These are phyloP conservation scores for Mamestra configurata DNA, from an alignment of 1,140 invertebrate genomes.

Conservation along the genomic window DNA sequence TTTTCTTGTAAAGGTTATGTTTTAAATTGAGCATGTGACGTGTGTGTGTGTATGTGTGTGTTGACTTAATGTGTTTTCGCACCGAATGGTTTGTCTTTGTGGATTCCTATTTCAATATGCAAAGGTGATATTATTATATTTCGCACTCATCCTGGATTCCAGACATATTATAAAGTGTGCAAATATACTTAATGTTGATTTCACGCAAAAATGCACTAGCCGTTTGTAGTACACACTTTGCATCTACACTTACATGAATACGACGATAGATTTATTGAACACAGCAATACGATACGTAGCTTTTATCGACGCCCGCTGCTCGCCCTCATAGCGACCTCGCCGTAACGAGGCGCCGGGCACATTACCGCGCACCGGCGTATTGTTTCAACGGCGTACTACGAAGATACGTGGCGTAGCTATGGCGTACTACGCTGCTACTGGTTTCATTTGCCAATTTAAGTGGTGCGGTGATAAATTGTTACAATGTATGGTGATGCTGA, in stretches of 20 bases:
- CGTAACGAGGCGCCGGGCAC: constrained; percentile 38
- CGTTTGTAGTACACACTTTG: no score
- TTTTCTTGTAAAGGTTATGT: no score
- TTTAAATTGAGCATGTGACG: no score
- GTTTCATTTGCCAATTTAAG: constrained; percentile 38
- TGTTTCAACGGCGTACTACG: constrained; percentile 39
- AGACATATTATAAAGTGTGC: no score
- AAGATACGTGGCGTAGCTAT: constrained; percentile 29
- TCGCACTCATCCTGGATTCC: no score
- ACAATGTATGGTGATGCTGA: constrained; percentile 5
- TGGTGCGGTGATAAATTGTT: constrained; percentile 29
- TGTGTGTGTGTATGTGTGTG: no score
- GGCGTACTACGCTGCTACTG: constrained; percentile 28
- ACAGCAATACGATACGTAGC: neutral
- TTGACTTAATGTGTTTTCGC: no score
- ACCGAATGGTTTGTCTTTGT: no score
- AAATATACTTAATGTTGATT: no score
- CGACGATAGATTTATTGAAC: neutral
- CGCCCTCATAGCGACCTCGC: constrained; percentile 15
- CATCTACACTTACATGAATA: neutral
- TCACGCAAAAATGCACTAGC: no score
- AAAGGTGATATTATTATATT: no score
- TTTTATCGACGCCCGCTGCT: neutral
- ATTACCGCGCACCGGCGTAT: constrained; percentile 40
- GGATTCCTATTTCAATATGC: no score